phyloP scores from a whole-genome alignment of 2,113 vertebrate genomes.

The Lepus europaeus region DNA sequence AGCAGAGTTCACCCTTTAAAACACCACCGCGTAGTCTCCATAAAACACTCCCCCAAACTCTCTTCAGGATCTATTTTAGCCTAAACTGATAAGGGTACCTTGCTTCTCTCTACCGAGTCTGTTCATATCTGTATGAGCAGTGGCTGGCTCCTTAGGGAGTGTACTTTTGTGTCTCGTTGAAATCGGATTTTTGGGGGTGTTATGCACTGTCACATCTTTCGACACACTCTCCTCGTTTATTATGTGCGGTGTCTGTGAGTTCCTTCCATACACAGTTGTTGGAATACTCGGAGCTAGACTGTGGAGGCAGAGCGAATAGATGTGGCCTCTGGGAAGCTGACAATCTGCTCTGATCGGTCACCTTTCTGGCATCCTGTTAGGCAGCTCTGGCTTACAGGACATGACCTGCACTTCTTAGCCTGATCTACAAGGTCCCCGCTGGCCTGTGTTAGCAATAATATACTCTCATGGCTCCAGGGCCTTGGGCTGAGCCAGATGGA shows the following conservation, averaged over 20 bases:
- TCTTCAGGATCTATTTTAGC: slow-evolving; percentile 53
- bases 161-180: slow-evolving; percentile 56
- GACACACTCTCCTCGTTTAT: slow-evolving; percentile 1
- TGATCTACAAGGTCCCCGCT: not conserved
- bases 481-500: not conserved
- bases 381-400: not conserved
- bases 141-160: slow-evolving; percentile 13
- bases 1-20: slow-evolving; percentile 24
- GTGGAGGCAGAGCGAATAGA: not conserved
- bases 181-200: slow-evolving; percentile 31
- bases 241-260: not conserved
- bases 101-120: slow-evolving; percentile 54
- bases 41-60: slow-evolving; percentile 40
- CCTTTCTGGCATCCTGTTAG: not conserved
- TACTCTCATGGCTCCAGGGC: not conserved
- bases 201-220: slow-evolving; percentile 53
- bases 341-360: not conserved
- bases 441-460: not conserved
- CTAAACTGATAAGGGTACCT: slow-evolving; percentile 32
- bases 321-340: slow-evolving; percentile 30
- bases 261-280: not conserved
- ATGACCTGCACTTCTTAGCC: not conserved
- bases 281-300: not conserved
- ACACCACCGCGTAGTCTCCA: slow-evolving; percentile 37
- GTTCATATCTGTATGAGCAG: slow-evolving; percentile 58